Conservation (phyloP, 2,113 vertebrate species). For the Tachysurus fulvidraco region DNA sequence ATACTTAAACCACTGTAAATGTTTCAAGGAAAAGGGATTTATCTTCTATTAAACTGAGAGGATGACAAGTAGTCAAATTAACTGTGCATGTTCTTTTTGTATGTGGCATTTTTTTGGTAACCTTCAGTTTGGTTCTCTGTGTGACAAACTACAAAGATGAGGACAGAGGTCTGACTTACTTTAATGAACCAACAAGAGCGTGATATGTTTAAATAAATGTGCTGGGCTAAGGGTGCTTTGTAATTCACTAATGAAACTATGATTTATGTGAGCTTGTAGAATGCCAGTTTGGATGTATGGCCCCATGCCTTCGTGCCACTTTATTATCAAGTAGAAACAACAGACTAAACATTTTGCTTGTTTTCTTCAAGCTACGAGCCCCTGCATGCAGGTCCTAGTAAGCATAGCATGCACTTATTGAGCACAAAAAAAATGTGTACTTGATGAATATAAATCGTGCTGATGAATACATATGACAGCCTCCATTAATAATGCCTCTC, state of each 20-base stretch:
- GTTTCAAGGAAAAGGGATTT: neutral
- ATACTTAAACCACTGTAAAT: neutral
- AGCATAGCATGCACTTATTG: constrained; percentile 48
- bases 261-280: constrained; percentile 61
- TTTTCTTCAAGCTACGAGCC: constrained; percentile 53
- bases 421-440: constrained; percentile 46
- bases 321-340: constrained; percentile 60
- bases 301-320: constrained; percentile 51
- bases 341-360: constrained; percentile 33
- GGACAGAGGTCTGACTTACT: constrained; percentile 48
- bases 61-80: neutral
- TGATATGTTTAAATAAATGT: constrained; percentile 52
- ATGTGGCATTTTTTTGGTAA: constrained; percentile 39
- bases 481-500: constrained; percentile 52
- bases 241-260: constrained; percentile 63
- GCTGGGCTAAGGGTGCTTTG: constrained; percentile 47
- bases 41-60: neutral
- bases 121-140: constrained; percentile 27
- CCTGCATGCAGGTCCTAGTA: constrained; percentile 45
- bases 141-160: constrained; percentile 53
- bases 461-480: constrained; percentile 58
- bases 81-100: neutral
- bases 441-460: constrained; percentile 61
- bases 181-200: constrained; percentile 51
- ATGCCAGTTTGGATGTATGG: constrained; percentile 52